phyloP scores from a whole-genome alignment of 2,113 vertebrate genomes.

The Scortum barcoo region DNA sequence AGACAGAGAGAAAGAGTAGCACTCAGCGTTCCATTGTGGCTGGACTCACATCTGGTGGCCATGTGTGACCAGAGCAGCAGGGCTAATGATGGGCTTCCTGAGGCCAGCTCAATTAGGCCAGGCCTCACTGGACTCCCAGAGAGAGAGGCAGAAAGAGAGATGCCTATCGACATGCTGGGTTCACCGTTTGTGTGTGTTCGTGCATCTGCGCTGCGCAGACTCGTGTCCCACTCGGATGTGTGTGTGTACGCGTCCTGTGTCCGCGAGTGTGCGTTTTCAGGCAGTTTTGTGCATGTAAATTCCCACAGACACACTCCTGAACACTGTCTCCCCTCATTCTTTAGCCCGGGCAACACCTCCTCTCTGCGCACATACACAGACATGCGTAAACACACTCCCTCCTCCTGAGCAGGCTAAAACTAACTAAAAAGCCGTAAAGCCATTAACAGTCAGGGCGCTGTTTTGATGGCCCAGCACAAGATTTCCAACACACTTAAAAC shows the following conservation, averaged over 20 bases:
- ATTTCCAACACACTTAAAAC: conserved; percentile 68
- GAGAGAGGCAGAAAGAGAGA: conserved; percentile 73
- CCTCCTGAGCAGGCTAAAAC: conserved; percentile 66
- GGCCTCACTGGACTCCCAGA: conserved; percentile 86
- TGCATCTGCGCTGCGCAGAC: conserved; percentile 38
- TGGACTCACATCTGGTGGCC: conserved; percentile 95
- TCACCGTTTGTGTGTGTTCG: conserved; percentile 54
- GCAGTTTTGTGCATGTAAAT: conserved; percentile 9
- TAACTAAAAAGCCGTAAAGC: conserved; percentile 78
- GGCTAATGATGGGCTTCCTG: conserved; percentile 98
- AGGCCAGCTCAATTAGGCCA: conserved; percentile 93
- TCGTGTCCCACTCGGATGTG: not conserved
- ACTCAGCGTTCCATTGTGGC: conserved; percentile 82
- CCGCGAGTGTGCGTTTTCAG: not conserved
- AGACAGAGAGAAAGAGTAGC: conserved; percentile 81
- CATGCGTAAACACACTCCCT: conserved; percentile 19
- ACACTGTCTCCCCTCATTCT: conserved; percentile 3
- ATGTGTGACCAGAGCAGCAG: conserved; percentile 91
- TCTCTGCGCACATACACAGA: not conserved
- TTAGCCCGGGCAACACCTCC: conserved; percentile 23
- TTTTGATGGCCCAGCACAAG: conserved; percentile 73
- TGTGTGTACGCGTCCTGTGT: not conserved
- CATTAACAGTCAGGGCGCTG: conserved; percentile 60
- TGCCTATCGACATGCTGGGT: conserved; percentile 70
- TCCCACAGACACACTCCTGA: conserved; percentile 14